Base-by-base conservation (phyloP, 2,888 invertebrate species). In the Agrypnus murinus region DNA sequence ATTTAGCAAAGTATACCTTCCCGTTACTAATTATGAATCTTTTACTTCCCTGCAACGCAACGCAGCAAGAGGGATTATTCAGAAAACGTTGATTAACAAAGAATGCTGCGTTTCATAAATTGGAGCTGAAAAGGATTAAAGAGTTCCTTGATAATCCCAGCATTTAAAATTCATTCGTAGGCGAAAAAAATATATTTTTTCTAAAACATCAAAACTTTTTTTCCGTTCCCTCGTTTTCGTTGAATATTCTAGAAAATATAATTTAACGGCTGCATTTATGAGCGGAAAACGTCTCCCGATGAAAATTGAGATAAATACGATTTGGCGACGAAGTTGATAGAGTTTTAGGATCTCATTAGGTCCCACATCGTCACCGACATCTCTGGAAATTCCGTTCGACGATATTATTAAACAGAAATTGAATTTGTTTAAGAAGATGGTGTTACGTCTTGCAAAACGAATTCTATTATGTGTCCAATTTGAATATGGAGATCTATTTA, bases 11-110 rank as follows among this genome's bases (percentile, higher is more conserved):
- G 71, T 66, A 62, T 66, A 71, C 71, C 73, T 75, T 72, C 67
- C 65, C 73, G 72, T 63, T 72, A 70, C 74, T 77, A 77, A 77
- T 77, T 77, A 77, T 75, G 75, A 75, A 74, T 77, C 73, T 75
- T 75, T 77, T 77, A 75, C 71, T 75, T 75, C 71, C 64, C 69
- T 73, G 70, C 74, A 62, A 53, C 50, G 50, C 63, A 67, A 66
- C 60, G 57, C 65, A 69, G 69, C 59, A 59, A 69, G 69, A 75
- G 73, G 71, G 75, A 75, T 73, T 75, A 75, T 75, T 75, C 69
- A 72, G 48, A 70, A 75, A 75, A 73, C 69, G 72, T 65, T 67
- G 75, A 75, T 75, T 75, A 75, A 72, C 73, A 73, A 75, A 75
- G 71, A 73, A 75, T 60, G 69, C 59, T 60, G 34, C 43, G 65